Evolutionary conservation across 2,113 vertebrate genomes (phyloP).

Genomic region (Cranoglanis bouderius): DNA sequence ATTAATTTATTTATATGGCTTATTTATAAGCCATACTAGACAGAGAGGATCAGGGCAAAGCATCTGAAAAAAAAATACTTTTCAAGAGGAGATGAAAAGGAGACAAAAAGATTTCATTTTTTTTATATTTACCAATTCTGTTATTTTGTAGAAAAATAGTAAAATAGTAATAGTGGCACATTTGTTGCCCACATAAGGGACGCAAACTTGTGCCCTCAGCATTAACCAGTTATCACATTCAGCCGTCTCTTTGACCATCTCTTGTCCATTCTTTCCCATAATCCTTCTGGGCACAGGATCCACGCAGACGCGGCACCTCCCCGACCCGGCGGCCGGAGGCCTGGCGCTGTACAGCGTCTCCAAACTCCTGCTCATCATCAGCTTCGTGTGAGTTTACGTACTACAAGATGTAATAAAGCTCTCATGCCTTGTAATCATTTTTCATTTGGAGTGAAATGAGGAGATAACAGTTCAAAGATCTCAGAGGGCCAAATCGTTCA

Average conservation of each 20-base stretch:
- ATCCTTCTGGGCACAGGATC: slow-evolving; percentile 75
- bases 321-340: slow-evolving; percentile 80
- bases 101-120: too few species aligned
- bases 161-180: too few species aligned
- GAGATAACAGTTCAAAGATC: neutral
- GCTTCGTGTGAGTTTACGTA: slow-evolving; percentile 85
- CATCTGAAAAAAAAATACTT: too few species aligned
- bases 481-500: neutral
- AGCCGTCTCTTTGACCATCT: neutral
- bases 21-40: too few species aligned
- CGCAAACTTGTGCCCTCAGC: neutral
- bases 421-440: neutral
- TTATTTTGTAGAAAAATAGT: neutral
- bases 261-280: neutral
- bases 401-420: neutral
- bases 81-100: too few species aligned
- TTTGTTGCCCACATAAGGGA: neutral
- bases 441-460: neutral
- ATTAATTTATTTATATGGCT: too few species aligned
- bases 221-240: neutral
- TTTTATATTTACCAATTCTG: neutral
- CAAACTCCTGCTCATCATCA: slow-evolving; percentile 93
- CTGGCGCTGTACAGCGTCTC: slow-evolving; percentile 93
- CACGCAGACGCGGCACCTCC: slow-evolving; percentile 91
- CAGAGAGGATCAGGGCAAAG: neutral